Evolutionary conservation across 2,888 invertebrate genomes (phyloP).

Genomic region (Drosophila maculinotata): DNA sequence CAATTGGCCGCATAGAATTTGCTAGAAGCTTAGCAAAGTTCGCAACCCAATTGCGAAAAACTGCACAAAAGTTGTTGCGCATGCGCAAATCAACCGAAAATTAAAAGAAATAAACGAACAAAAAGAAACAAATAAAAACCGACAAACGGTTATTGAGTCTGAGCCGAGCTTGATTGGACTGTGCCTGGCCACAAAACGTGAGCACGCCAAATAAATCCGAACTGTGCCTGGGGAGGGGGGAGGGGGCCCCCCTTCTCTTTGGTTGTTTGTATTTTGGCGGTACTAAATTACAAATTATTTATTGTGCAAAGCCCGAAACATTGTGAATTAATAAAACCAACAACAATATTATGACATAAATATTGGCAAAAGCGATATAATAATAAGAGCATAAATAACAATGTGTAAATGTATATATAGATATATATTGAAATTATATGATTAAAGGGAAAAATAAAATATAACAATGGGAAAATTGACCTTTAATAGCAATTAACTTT

Average conservation of each 20-base stretch:
- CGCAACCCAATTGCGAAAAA: constrained; percentile 53
- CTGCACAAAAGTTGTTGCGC: constrained; percentile 56
- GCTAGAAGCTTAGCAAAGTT: constrained; percentile 68
- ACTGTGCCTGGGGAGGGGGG: neutral
- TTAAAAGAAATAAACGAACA: neutral
- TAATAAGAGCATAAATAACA: constrained; percentile 41
- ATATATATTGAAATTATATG: no score
- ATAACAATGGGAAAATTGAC: no score
- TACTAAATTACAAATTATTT: constrained; percentile 49
- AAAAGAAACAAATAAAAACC: constrained; percentile 13
- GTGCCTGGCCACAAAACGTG: constrained; percentile 45
- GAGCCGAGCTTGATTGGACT: constrained; percentile 46
- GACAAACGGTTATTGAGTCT: constrained; percentile 8
- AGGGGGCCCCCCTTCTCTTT: neutral
- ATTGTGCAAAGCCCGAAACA: constrained; percentile 59
- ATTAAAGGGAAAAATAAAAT: no score
- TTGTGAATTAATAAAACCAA: constrained; percentile 56
- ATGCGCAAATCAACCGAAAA: constrained; percentile 34
- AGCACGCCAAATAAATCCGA: constrained; percentile 50
- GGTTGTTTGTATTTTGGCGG: no score
- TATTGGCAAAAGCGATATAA: constrained; percentile 43
- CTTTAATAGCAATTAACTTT: no score
- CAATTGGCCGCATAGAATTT: constrained; percentile 54
- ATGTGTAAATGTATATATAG: neutral
- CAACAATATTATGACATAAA: constrained; percentile 65